Evolutionary conservation across 2,113 vertebrate genomes (phyloP), one percentile per base, ranked within the genome.

Genomic region (Balaeniceps rex): DNA sequence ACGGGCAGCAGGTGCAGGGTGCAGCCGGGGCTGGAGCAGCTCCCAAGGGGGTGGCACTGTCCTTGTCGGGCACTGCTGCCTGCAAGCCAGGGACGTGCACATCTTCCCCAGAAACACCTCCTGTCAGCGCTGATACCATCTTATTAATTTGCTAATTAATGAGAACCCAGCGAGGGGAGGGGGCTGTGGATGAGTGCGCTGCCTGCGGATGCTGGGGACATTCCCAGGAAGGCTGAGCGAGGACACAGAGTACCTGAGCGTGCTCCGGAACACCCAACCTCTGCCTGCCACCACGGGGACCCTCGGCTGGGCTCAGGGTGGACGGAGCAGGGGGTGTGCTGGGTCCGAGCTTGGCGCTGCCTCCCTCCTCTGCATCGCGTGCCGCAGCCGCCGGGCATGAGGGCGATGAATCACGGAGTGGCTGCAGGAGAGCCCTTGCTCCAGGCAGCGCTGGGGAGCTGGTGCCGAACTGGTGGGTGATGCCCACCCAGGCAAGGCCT

Each of bases 371-470:
- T 49, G 28, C 9, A 0, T n/a, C 8, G 2, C 14, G n/a, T 21
- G n/a, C 0, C 10, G 23, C 38, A 33, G 46, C 15, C 0, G 4
- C 24, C 1, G 5, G 40, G 19, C 8, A 6, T 1, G 4, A 19
- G 49, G n/a, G 40, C 2, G 22, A 18, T 44, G 38, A 44, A 46
- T 25, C 8, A 4, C 0, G 1, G 57, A 13, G 42, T 0, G 1
- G 60, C 36, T 2, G 1, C 19, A 14, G 65, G 19, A 40, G 9
- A 57, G 33, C 28, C 28, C 54, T 24, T 1, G 1, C 57, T 51
- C 25, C 6, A 23, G 46, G 63, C 51, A 71, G 36, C 25, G 12
- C 33, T 4, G 4, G 38, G 36, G 51, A 57, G 25, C 29, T 52
- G 84, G 63, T 16, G 16, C 11, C 7, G 28, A n/a, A 54, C 28